phyloP scores from a whole-genome alignment of 2,113 vertebrate genomes.

The Cavia aperea region DNA sequence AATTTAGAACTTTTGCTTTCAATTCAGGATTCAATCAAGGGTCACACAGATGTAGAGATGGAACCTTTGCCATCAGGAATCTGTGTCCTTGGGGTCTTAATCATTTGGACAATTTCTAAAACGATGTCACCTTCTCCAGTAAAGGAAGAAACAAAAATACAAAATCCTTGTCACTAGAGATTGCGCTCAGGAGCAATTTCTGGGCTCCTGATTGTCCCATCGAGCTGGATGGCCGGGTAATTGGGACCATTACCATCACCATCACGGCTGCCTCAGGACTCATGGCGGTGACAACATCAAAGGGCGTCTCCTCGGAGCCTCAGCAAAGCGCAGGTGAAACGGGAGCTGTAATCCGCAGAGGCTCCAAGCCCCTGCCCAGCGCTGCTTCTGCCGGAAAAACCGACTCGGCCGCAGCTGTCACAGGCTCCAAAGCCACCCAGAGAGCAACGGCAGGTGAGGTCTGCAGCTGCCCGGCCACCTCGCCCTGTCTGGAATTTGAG shows the following conservation, averaged over 20 bases:
- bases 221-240: background rate
- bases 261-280: background rate
- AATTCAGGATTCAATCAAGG: background rate
- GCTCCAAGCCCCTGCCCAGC: background rate
- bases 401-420: background rate
- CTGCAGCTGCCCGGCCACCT: background rate
- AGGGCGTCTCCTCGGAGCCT: background rate
- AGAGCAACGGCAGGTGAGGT: rapidly evolving
- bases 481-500: rapidly evolving
- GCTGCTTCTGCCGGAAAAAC: background rate
- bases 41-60: no score
- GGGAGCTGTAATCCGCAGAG: background rate
- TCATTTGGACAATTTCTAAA: background rate
- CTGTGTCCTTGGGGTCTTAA: background rate
- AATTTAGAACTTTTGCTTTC: background rate
- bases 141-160: background rate
- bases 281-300: background rate
- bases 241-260: background rate
- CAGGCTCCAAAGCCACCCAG: background rate
- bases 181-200: background rate
- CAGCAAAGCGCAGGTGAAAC: background rate
- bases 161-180: background rate
- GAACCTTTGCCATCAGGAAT: background rate
- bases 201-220: background rate
- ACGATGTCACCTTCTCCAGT: background rate